A percentile compares a stretch with the other conserved stretches of the same genome.
phyloP scores from a whole-genome alignment of 2,113 vertebrate species.

The Burhinus bistriatus region DNA sequence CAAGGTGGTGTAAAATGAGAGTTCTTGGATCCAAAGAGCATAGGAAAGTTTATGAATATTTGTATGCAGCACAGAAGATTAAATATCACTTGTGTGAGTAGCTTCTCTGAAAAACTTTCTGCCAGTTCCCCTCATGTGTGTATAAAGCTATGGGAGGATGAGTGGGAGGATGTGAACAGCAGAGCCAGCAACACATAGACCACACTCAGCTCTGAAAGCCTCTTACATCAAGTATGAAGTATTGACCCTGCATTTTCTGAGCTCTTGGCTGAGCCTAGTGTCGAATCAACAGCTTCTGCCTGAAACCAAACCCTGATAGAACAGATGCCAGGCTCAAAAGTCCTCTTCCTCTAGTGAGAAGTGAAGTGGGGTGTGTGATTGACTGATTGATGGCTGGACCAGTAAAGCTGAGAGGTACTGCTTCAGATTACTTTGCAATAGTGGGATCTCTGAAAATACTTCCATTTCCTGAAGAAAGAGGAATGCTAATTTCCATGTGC shows the following conservation, averaged over 20 bases:
- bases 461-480: background rate
- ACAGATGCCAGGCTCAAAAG: background rate
- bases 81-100: background rate
- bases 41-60: background rate
- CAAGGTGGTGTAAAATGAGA: background rate
- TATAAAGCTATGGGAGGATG: background rate
- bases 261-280: background rate
- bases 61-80: background rate
- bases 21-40: background rate
- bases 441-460: background rate
- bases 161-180: background rate
- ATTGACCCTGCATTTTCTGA: background rate
- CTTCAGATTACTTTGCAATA: background rate
- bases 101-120: background rate
- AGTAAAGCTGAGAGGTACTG: background rate
- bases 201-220: background rate
- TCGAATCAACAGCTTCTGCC: background rate
- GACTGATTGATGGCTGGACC: background rate
- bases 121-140: background rate
- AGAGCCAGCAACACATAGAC: background rate
- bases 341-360: background rate
- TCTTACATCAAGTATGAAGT: background rate
- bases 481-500: background rate
- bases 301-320: background rate
- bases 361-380: too few relatives aligned